phyloP scores from a whole-genome alignment of 2,797 vertebrate species.

The Balearica regulorum region DNA sequence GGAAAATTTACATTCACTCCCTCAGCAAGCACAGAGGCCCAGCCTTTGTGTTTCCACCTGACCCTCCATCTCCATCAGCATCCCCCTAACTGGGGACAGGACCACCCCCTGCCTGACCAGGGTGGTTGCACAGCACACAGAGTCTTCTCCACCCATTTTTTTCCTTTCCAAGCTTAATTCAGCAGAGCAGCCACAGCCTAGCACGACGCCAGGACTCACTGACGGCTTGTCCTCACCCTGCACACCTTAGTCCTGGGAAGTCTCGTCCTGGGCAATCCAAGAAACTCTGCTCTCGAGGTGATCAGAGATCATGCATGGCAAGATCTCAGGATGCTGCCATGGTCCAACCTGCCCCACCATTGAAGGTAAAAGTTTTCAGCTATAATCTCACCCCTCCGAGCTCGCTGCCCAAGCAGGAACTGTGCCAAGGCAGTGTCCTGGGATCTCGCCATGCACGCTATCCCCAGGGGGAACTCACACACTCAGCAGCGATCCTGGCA shows the following conservation, averaged over 20 bases:
- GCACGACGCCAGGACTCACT: fast-evolving
- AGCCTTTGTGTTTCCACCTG: neutral
- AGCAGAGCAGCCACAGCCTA: neutral
- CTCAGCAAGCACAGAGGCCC: neutral
- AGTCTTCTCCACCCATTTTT: neutral
- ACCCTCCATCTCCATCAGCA: neutral
- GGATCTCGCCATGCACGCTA: neutral
- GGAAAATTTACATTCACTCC: neutral
- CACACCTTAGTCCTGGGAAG: neutral
- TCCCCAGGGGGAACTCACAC: slow-evolving; percentile 49
- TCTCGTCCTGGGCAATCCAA: neutral
- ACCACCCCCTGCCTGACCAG: neutral
- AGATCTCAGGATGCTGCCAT: neutral
- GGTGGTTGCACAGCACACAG: neutral
- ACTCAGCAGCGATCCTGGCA: slow-evolving; percentile 25
- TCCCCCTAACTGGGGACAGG: too few relatives aligned
- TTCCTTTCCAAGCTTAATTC: neutral
- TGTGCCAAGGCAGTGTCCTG: neutral
- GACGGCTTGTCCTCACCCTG: neutral
- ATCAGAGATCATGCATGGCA: fast-evolving
- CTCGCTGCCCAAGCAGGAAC: neutral
- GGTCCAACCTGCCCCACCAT: neutral
- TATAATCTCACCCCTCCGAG: fast-evolving
- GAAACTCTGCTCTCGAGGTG: neutral
- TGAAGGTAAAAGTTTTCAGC: neutral